Base-by-base conservation (phyloP, 2,888 invertebrate species). In the Invenusta paracnida region DNA sequence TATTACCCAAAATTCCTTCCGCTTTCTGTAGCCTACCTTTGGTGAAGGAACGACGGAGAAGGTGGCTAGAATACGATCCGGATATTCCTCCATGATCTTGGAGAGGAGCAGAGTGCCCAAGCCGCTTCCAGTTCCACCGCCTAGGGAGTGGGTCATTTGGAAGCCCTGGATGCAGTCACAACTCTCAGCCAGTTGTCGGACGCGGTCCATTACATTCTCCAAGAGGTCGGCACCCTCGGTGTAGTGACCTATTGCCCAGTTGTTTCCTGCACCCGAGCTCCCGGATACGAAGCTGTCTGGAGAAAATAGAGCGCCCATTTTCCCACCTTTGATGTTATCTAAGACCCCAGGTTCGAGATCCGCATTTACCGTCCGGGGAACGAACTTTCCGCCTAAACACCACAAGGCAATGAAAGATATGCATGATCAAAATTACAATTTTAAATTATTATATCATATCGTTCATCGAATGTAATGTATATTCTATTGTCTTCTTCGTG, bases 301-400 rank as follows among this genome's bases (percentile, higher is more conserved):
- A 87, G 96, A 93, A 93, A 96, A 96, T 90, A 96, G 95, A 91
- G 96, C 94, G 11, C 95, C 95, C 92, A 95, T 96, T 1, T 96
- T 95, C 85, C 96, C 96, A 0, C 96, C 95, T 87, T 96, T 94
- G 88, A 97, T 96, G 0, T 96, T 95, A 92, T 97, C 96, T 96
- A 97, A 96, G 89, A 96, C 96, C 89, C 96, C 96, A 82, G 96
- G 96, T 92, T 97, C 96, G 90, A 97, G 93, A 91, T 97, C 96
- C 88, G 97, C 95, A 87, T 97, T 93, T 91, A 97, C 94, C 85
- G 90, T 90, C 83, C 86, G 1, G 0, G 86, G 86, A 11, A 86
- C 86, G 29, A 67, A 86, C 30, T 86, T 86, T n/a, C n/a, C n/a
- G n/a, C n/a, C n/a, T n/a, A n/a, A n/a, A n/a, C n/a, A n/a, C n/a